Evolutionary conservation across 1,140 invertebrate species (phyloP).

Genomic region (Oreohelix idahoensis): DNA sequence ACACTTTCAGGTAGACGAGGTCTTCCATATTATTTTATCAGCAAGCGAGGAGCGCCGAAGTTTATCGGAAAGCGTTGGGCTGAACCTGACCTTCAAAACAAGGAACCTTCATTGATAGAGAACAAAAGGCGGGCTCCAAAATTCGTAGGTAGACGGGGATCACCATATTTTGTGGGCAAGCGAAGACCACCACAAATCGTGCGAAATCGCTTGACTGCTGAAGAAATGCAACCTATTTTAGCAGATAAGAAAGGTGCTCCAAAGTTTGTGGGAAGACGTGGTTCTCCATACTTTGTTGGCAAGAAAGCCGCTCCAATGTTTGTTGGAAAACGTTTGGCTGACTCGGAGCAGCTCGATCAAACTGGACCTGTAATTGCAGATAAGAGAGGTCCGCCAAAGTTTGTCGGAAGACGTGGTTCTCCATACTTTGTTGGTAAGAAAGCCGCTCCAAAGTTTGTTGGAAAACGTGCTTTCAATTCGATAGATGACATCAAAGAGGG

Average conservation of each 20-base stretch:
- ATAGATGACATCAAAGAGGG: neutral
- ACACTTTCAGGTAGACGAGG: neutral
- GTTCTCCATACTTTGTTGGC: neutral
- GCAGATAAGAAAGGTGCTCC: neutral
- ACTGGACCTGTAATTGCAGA: neutral
- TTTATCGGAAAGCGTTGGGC: neutral
- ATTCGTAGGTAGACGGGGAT: conserved; percentile 14
- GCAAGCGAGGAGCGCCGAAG: neutral
- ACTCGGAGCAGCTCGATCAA: neutral
- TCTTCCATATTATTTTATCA: neutral
- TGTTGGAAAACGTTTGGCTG: neutral
- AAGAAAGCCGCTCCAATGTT: neutral
- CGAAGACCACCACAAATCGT: neutral
- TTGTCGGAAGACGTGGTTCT: neutral
- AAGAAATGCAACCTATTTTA: neutral
- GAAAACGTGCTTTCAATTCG: neutral
- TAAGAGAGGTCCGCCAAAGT: neutral
- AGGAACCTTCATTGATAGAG: neutral
- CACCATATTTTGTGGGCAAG: neutral
- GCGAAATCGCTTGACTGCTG: neutral
- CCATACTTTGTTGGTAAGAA: conserved; percentile 4
- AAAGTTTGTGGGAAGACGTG: neutral
- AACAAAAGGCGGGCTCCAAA: conserved; percentile 6
- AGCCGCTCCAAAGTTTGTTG: conserved; percentile 6
- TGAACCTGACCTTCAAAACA: neutral